Conservation (phyloP, 2,888 invertebrate species). For the Buathra laborator region DNA sequence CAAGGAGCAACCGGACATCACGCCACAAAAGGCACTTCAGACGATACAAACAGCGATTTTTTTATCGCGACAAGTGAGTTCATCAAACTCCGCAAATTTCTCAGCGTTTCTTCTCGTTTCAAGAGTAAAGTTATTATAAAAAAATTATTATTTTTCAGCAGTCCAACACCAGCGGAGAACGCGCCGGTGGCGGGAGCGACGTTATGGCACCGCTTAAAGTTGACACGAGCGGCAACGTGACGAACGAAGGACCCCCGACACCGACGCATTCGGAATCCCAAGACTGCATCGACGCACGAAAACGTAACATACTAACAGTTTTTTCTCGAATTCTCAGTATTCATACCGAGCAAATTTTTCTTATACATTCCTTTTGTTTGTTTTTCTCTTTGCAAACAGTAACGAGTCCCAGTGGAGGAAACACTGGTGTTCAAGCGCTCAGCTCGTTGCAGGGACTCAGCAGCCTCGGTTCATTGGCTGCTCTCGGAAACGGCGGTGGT, state of each 20-base stretch:
- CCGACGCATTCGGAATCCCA: slow-evolving; percentile 92
- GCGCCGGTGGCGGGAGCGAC: slow-evolving; percentile 81
- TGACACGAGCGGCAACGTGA: slow-evolving; percentile 85
- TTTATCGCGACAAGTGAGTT: slow-evolving; percentile 83
- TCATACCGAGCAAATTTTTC: background rate
- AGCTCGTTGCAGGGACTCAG: slow-evolving; percentile 89
- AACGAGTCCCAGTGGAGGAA: slow-evolving; percentile 84
- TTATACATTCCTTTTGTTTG: slow-evolving; percentile 16
- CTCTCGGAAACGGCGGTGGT: slow-evolving; percentile 83
- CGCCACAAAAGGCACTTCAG: slow-evolving; percentile 87
- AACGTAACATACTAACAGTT: slow-evolving; percentile 87
- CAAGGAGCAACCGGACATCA: slow-evolving; percentile 86
- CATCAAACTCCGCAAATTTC: slow-evolving; percentile 2
- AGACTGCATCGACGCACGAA: slow-evolving; percentile 88
- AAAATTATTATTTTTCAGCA: slow-evolving; percentile 72
- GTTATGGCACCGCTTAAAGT: slow-evolving; percentile 86
- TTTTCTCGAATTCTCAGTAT: background rate
- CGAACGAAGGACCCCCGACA: slow-evolving; percentile 90
- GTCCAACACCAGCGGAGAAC: slow-evolving; percentile 79
- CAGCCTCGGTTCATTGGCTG: slow-evolving; percentile 86
- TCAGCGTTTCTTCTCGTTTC: background rate
- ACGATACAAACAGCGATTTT: slow-evolving; percentile 86
- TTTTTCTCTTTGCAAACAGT: slow-evolving; percentile 76
- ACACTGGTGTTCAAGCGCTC: slow-evolving; percentile 85
- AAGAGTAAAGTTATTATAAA: too few relatives aligned